Conservation (phyloP, 2,888 invertebrate genomes). For the Eremobia ochroleuca region DNA sequence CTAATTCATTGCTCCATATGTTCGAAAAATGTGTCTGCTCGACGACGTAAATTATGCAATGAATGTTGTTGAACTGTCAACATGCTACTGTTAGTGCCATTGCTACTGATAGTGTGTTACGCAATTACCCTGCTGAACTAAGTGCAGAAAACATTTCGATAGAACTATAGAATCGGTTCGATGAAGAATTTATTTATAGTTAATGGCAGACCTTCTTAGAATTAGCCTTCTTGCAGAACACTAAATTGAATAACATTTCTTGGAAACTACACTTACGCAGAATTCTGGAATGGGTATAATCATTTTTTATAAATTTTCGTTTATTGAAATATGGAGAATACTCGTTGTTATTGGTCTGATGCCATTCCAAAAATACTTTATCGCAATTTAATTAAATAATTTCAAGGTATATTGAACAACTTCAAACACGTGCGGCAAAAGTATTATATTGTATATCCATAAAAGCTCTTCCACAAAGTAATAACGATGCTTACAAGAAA, state of each 20-base stretch:
- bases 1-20: no score
- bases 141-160: slow-evolving; percentile 32
- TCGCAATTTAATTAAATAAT: not conserved
- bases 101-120: no score
- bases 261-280: slow-evolving; percentile 48
- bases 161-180: slow-evolving; percentile 66
- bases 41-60: no score
- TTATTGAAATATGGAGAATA: not conserved
- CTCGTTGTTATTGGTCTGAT: not conserved
- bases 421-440: slow-evolving; percentile 7
- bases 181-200: slow-evolving; percentile 74
- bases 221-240: slow-evolving; percentile 57
- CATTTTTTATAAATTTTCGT: not conserved
- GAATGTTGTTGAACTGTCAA: no score
- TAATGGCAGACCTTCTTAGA: slow-evolving; percentile 74
- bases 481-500: slow-evolving; percentile 59
- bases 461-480: slow-evolving; percentile 47
- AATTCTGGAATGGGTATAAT: slow-evolving; percentile 18
- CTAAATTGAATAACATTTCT: slow-evolving; percentile 52
- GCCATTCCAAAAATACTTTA: not conserved
- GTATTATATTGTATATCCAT: slow-evolving; percentile 18
- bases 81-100: no score
- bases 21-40: no score
- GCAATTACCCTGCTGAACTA: no score
- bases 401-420: not conserved